Conservation (phyloP, 2,888 invertebrate genomes). For the Patella pellucida region DNA sequence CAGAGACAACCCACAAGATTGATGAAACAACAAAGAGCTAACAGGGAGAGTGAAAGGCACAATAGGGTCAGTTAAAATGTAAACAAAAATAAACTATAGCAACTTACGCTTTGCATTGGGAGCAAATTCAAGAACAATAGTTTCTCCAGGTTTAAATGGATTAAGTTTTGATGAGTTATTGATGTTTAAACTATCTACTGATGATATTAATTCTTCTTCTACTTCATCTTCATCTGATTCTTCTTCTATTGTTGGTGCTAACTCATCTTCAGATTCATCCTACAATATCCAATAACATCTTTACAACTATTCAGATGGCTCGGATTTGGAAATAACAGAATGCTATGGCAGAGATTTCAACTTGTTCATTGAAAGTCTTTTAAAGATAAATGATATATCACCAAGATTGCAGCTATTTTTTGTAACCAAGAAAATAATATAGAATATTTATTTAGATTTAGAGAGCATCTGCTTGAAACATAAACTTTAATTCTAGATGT, state of each 20-base stretch:
- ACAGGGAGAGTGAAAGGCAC: not conserved
- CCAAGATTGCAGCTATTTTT: too few species aligned
- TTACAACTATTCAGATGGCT: too few species aligned
- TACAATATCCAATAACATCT: constrained; percentile 18
- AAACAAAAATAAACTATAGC: not conserved
- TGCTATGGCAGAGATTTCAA: too few species aligned
- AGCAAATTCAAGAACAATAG: constrained; percentile 64
- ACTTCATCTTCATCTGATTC: constrained; percentile 43
- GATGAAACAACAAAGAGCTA: constrained; percentile 2
- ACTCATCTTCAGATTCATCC: constrained; percentile 51
- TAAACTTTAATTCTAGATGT: too few species aligned
- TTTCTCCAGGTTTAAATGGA: constrained; percentile 54
- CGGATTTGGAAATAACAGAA: too few species aligned
- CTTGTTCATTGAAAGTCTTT: too few species aligned
- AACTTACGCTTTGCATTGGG: constrained; percentile 42
- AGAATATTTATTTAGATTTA: too few species aligned
- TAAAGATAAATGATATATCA: too few species aligned
- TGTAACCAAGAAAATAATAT: too few species aligned
- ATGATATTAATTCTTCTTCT: constrained; percentile 45
- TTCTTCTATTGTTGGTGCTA: constrained; percentile 52
- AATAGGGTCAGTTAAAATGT: too few species aligned
- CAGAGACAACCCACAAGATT: too few species aligned
- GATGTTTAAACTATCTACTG: constrained; percentile 35
- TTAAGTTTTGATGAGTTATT: constrained; percentile 34
- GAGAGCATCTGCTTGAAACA: too few species aligned